These are phyloP conservation scores for Pao palembangensis DNA, from an alignment of 2,113 vertebrate species.

Conservation along the genomic window DNA sequence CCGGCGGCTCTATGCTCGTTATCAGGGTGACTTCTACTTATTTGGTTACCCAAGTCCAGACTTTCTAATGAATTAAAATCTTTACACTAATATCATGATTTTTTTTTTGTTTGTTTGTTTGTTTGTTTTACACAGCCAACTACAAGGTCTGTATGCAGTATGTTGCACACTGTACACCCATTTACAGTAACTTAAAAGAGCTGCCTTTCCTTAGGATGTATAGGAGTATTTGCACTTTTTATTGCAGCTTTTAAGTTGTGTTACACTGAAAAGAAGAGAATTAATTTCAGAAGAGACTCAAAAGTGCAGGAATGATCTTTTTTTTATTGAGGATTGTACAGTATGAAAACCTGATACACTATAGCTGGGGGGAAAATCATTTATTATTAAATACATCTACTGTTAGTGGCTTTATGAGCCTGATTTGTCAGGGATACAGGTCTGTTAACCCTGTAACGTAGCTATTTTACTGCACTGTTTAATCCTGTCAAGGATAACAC, in stretches of 20 bases:
- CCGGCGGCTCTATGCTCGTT: constrained; percentile 83
- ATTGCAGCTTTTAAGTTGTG: too few species aligned
- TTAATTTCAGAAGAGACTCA: too few species aligned
- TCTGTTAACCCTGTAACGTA: constrained; percentile 22
- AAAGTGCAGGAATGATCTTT: too few species aligned
- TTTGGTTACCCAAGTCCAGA: constrained; percentile 90
- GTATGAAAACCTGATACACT: too few species aligned
- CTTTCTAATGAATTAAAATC: constrained; percentile 83
- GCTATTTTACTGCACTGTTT: constrained; percentile 29
- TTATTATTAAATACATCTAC: too few species aligned
- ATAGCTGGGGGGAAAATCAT: too few species aligned
- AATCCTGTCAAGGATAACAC: background rate
- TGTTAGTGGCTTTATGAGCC: too few species aligned
- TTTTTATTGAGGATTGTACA: too few species aligned
- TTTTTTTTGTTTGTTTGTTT: constrained; percentile 1
- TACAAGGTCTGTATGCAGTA: background rate
- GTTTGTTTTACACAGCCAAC: constrained; percentile 10
- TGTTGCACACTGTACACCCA: background rate
- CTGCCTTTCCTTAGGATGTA: background rate
- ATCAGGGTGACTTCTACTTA: constrained; percentile 90
- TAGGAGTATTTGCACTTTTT: too few species aligned
- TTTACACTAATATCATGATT: constrained; percentile 7
- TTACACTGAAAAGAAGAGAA: background rate
- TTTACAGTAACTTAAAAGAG: background rate
- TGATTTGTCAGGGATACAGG: constrained; percentile 15